Conservation (phyloP, 2,888 invertebrate genomes). For the Tenthredo amoena region DNA sequence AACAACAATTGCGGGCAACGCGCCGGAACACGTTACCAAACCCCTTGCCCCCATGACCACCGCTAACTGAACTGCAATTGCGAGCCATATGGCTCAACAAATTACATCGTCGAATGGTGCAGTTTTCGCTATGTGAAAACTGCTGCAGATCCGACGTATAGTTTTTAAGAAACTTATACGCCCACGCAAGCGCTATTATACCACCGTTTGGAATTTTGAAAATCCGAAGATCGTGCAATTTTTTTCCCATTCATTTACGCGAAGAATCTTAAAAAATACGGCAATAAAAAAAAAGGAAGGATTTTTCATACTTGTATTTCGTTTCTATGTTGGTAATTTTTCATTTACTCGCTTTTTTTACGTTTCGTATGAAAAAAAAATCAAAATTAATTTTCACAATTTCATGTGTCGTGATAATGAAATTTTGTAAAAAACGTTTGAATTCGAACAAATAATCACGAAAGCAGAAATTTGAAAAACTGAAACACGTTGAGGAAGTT, state of each 20-base stretch:
- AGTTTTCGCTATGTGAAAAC: neutral
- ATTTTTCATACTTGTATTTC: no score
- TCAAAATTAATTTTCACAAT: no score
- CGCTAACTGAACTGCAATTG: slow-evolving; percentile 49
- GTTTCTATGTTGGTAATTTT: no score
- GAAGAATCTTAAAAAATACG: no score
- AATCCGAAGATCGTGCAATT: no score
- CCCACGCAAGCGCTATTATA: no score
- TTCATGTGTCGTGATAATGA: no score
- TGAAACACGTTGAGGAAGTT: slow-evolving; percentile 16
- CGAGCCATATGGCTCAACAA: slow-evolving; percentile 42
- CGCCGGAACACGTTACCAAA: slow-evolving; percentile 11
- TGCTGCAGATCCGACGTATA: neutral
- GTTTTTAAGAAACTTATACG: neutral
- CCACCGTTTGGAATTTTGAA: no score
- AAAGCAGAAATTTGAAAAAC: neutral
- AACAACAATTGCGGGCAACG: slow-evolving; percentile 50
- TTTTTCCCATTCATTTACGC: no score
- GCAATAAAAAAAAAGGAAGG: no score
- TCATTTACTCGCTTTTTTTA: no score
- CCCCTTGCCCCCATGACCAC: neutral
- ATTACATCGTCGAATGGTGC: slow-evolving; percentile 31
- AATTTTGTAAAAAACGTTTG: neutral
- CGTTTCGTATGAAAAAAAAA: no score
- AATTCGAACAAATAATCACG: neutral